Conservation (phyloP, 2,113 vertebrate genomes). For the Phyllopteryx taeniolatus region DNA sequence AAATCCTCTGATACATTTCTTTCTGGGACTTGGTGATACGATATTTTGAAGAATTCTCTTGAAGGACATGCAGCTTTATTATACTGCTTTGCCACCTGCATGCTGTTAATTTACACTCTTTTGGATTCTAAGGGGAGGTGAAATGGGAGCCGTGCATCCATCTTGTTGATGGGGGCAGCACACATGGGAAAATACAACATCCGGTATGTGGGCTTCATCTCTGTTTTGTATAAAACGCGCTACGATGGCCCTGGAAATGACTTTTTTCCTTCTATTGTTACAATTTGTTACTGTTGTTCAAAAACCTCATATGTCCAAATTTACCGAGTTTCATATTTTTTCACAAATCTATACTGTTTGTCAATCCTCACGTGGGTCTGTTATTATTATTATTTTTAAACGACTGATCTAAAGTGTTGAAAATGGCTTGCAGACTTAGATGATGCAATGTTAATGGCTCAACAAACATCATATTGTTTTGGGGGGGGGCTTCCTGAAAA, state of each 20-base stretch:
- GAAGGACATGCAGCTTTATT: background rate
- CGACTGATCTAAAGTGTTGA: too few relatives aligned
- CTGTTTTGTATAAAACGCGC: conserved; percentile 2
- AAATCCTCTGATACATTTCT: conserved; percentile 2
- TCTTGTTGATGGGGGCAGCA: conserved; percentile 49
- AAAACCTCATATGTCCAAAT: background rate
- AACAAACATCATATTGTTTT: too few relatives aligned
- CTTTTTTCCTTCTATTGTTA: background rate
- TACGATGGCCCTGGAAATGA: background rate
- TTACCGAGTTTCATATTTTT: too few relatives aligned
- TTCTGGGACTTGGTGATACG: conserved; percentile 5
- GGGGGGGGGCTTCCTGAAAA: too few relatives aligned
- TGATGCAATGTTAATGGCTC: too few relatives aligned
- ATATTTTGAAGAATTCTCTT: background rate
- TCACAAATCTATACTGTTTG: too few relatives aligned
- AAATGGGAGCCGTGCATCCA: conserved; percentile 68
- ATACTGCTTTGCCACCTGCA: background rate
- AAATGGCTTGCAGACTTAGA: too few relatives aligned
- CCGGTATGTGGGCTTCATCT: conserved; percentile 56
- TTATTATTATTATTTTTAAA: too few relatives aligned
- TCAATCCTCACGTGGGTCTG: too few relatives aligned
- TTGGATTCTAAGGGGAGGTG: conserved; percentile 62
- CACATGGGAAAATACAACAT: conserved; percentile 61
- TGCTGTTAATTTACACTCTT: conserved; percentile 19
- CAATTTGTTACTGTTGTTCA: background rate